Evolutionary conservation across 2,113 vertebrate species (phyloP).

Genomic region (Gobio gobio): DNA sequence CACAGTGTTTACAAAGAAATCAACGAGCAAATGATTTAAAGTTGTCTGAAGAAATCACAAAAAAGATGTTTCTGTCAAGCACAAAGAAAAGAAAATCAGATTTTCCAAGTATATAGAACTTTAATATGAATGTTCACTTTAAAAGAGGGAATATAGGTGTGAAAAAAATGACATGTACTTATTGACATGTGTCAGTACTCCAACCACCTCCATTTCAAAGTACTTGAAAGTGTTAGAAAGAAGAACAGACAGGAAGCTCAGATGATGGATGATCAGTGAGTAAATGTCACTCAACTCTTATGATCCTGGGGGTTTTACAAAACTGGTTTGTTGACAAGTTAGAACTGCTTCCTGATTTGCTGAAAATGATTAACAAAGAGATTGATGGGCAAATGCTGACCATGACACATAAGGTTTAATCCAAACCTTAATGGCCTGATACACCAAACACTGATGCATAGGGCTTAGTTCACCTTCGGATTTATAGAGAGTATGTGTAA

Average conservation of each 20-base stretch:
- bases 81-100: background rate
- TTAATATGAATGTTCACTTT: background rate
- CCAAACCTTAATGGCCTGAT: background rate
- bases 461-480: background rate
- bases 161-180: background rate
- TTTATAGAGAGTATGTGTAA: background rate
- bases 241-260: background rate
- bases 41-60: slow-evolving; percentile 2
- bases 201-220: background rate
- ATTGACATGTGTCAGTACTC: too few relatives aligned
- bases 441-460: background rate
- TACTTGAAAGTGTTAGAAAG: background rate
- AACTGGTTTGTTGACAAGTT: background rate
- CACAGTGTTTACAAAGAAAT: slow-evolving; percentile 7
- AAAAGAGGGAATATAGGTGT: background rate
- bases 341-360: background rate
- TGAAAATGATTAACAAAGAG: background rate
- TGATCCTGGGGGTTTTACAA: background rate
- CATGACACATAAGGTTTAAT: slow-evolving; percentile 5
- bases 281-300: background rate
- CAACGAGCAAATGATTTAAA: background rate
- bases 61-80: background rate
- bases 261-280: background rate
- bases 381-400: background rate
- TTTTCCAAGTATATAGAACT: background rate